phyloP scores from a whole-genome alignment of 35 echinoderm and acorn worm species.

The Lytechinus variegatus region DNA sequence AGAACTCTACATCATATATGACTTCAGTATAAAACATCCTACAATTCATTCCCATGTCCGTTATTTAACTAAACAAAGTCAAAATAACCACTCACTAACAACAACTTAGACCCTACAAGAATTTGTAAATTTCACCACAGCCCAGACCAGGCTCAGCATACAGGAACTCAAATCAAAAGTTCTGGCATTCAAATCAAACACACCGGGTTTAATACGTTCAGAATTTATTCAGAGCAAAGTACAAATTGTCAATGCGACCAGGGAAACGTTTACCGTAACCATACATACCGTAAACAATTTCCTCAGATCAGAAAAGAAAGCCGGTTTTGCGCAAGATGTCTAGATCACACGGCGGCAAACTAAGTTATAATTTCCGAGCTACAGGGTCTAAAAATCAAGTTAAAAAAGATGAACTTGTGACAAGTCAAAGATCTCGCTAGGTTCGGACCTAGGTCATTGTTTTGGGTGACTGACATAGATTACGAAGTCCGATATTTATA shows the following conservation, averaged over 20 bases:
- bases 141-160: neutral
- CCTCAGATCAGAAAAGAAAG: neutral
- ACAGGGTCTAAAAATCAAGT: too few relatives aligned
- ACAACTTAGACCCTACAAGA: neutral
- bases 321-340: neutral
- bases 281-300: constrained; percentile 46
- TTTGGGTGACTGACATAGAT: too few relatives aligned
- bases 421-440: too few relatives aligned
- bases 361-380: neutral
- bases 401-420: too few relatives aligned
- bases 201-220: neutral
- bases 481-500: too few relatives aligned
- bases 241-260: constrained; percentile 22
- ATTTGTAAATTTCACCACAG: neutral
- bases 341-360: neutral
- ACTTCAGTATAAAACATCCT: neutral
- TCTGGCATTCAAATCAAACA: neutral
- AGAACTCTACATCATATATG: neutral
- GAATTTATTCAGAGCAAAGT: neutral
- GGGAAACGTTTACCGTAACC: constrained; percentile 44
- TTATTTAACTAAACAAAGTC: neutral
- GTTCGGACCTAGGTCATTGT: too few relatives aligned
- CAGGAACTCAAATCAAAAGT: too few relatives aligned
- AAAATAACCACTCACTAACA: neutral
- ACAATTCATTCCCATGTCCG: neutral